phyloP scores from a whole-genome alignment of 2,113 vertebrate species.

The Otus sunia region DNA sequence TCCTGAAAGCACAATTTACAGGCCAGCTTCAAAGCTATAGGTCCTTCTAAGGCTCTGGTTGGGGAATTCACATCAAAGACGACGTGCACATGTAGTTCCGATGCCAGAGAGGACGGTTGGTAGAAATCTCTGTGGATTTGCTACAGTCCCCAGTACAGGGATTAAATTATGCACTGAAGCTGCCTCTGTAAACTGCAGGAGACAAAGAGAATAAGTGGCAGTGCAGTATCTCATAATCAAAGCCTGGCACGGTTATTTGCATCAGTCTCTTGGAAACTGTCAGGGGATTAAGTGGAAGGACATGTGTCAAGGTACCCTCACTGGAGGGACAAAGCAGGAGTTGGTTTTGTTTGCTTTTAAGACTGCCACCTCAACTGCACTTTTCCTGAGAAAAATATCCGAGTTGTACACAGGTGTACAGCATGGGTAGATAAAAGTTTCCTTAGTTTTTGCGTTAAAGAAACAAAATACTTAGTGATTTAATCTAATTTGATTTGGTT shows the following conservation, averaged over 20 bases:
- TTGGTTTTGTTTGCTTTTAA: constrained; percentile 9
- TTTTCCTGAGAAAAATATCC: not conserved
- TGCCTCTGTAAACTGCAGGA: constrained; percentile 66
- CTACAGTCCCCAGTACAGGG: constrained; percentile 63
- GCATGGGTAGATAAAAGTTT: not conserved
- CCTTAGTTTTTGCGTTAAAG: not conserved
- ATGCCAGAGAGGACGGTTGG: constrained; percentile 64
- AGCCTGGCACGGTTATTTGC: constrained; percentile 47
- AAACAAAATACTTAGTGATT: not conserved
- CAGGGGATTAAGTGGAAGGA: constrained; percentile 42
- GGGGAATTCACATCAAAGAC: constrained; percentile 80
- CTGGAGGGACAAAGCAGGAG: not conserved
- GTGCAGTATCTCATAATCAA: constrained; percentile 57
- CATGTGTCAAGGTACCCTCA: not conserved
- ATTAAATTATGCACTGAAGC: constrained; percentile 73
- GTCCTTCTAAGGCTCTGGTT: constrained; percentile 73
- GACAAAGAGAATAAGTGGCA: constrained; percentile 65
- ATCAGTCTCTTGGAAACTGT: constrained; percentile 26
- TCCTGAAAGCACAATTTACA: constrained; percentile 79
- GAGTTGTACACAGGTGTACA: not conserved
- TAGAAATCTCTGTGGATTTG: constrained; percentile 64
- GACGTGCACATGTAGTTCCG: constrained; percentile 62
- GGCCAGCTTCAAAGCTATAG: constrained; percentile 79
- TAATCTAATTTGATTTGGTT: not conserved
- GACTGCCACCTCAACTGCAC: not conserved